Percentiles rank a stretch among this genome's conserved stretches.
Evolutionary conservation across 2,113 vertebrate genomes (phyloP).

Genomic region (Sylvia atricapilla): DNA sequence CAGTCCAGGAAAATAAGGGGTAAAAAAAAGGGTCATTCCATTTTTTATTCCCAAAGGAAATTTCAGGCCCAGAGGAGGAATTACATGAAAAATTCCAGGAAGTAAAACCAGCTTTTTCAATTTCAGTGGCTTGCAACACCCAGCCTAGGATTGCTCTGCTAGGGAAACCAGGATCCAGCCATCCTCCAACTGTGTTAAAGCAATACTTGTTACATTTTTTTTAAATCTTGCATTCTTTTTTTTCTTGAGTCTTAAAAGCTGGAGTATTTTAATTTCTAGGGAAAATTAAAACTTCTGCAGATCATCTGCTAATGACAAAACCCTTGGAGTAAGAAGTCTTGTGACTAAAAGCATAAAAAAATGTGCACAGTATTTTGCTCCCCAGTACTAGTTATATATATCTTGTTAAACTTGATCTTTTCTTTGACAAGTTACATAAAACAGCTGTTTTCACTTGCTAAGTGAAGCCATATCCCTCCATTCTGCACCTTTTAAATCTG

Average conservation of each 20-base stretch:
- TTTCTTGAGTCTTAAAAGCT: neutral
- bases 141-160: neutral
- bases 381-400: neutral
- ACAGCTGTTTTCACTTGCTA: neutral
- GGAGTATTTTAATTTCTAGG: neutral
- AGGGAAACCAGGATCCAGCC: neutral
- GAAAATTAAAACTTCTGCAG: neutral
- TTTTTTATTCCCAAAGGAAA: neutral
- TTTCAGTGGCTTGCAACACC: neutral
- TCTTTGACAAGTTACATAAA: neutral
- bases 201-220: neutral
- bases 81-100: neutral
- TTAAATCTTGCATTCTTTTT: neutral
- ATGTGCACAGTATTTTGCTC: neutral
- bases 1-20: rapidly evolving
- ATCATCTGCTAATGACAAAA: neutral
- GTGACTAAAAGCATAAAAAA: neutral
- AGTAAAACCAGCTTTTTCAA: neutral
- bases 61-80: neutral
- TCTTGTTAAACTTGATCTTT: neutral
- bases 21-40: neutral
- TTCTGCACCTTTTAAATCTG: neutral
- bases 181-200: neutral
- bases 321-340: neutral
- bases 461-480: neutral